Evolutionary conservation across 1,140 invertebrate species (phyloP), one percentile per base, ranked within the genome.

Genomic region (Euura saliciscinereae): DNA sequence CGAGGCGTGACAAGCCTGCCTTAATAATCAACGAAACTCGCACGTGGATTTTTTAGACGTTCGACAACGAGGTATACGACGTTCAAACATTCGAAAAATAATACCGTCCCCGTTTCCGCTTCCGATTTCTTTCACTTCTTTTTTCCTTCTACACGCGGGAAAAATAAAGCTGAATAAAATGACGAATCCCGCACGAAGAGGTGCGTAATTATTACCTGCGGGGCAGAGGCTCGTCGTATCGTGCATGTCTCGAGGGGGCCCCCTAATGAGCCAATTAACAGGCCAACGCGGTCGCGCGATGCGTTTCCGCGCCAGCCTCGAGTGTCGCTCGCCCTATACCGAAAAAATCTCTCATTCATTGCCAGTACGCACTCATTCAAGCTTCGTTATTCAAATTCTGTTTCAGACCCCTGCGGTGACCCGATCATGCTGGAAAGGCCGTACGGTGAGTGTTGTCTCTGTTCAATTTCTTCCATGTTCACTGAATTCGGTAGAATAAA

Each of bases 1-100:
- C 80, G 79, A 82, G 80, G 80, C 84, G 80, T 83, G 79, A 85
- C 80, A 77, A 83, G 79, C 79, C 76, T 83, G 78, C 8, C 13
- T 11, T 59, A 59, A 59, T 59, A 59, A 59, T 59, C 51, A 59
- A 3, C 28, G 28, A 28, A 59, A n/a, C 51, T 59, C 51, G 51
- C 51, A 59, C 51, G 51, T 59, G 6, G 13, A 59, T 2, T n/a
- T 59, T 59, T n/a, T 59, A 3, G 51, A 59, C 3, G 8, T n/a
- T 11, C 8, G 51, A n/a, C 28, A 28, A 28, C 28, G 28, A 28
- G 28, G 28, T 28, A 28, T 28, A 28, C 28, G 28, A 28, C 28
- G 28, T 28, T 28, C 28, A 28, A 28, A 28, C 28, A 28, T 28
- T 28, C 28, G 1, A 0, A 1, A 28, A 28, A 28, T 28, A 28